Conservation (phyloP, 2,888 invertebrate species). For the Rutpela maculata region DNA sequence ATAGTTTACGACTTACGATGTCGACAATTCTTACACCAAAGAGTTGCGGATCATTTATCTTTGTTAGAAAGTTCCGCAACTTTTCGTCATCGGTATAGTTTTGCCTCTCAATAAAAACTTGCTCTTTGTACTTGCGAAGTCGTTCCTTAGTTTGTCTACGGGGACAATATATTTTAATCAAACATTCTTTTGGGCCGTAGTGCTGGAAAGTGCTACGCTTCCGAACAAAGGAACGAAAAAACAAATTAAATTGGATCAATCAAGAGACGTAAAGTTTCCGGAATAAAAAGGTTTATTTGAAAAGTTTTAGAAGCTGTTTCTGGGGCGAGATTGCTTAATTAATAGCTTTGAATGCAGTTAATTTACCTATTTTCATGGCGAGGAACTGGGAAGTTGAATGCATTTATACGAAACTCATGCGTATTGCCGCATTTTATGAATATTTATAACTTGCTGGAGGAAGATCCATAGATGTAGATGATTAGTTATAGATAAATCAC, state of each 20-base stretch:
- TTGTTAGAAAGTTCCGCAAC: slow-evolving; percentile 32
- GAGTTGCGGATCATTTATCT: slow-evolving; percentile 34
- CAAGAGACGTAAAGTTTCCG: slow-evolving; percentile 25
- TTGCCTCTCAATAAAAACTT: slow-evolving; percentile 38
- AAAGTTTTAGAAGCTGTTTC: slow-evolving; percentile 23
- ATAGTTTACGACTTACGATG: slow-evolving; percentile 26
- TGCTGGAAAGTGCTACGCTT: slow-evolving; percentile 36
- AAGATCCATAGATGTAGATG: too few species aligned
- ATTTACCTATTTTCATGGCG: background rate
- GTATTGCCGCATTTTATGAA: background rate
- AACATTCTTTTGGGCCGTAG: slow-evolving; percentile 36
- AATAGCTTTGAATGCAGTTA: slow-evolving; percentile 15
- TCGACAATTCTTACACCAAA: slow-evolving; percentile 32
- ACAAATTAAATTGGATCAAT: slow-evolving; percentile 36
- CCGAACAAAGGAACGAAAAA: slow-evolving; percentile 28
- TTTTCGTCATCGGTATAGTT: slow-evolving; percentile 35
- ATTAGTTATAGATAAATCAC: too few species aligned
- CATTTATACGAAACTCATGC: background rate
- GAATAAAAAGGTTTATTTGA: slow-evolving; percentile 30
- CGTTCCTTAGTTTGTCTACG: slow-evolving; percentile 32
- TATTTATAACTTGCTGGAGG: background rate
- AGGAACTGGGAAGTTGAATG: background rate
- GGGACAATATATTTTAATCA: slow-evolving; percentile 45
- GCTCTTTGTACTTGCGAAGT: slow-evolving; percentile 31
- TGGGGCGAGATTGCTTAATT: slow-evolving; percentile 8